phyloP scores from a whole-genome alignment of 2,888 invertebrate species.

The Laothoe populi region DNA sequence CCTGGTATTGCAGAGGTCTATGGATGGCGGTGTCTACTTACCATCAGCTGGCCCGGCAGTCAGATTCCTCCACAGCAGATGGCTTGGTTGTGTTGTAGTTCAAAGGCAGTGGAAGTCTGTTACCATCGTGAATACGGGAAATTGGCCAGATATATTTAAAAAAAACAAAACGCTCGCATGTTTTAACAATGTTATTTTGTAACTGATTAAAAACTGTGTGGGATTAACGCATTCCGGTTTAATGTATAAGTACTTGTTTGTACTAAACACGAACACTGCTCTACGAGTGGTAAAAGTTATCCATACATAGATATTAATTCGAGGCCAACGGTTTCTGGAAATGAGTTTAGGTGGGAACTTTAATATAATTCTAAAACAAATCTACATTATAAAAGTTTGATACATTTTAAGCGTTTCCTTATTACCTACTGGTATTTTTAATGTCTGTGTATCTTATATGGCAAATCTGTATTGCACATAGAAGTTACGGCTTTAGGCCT shows the following conservation, averaged over 20 bases:
- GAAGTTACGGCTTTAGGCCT: no score
- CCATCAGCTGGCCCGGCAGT: no score
- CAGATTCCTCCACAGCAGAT: no score
- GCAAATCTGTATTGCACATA: no score
- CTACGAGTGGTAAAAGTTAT: neutral
- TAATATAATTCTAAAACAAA: neutral
- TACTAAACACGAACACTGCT: neutral
- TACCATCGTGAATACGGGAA: no score
- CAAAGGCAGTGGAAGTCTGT: no score
- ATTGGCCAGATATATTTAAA: neutral
- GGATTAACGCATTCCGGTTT: constrained; percentile 9
- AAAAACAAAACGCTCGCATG: neutral
- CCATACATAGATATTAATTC: constrained; percentile 4
- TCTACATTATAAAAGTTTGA: neutral
- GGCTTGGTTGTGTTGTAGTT: no score
- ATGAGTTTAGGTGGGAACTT: neutral
- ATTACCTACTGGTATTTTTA: neutral
- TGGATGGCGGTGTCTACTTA: no score
- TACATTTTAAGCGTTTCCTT: neutral
- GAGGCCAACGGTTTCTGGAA: constrained; percentile 14
- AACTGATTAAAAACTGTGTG: constrained; percentile 2
- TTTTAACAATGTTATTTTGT: neutral
- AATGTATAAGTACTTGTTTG: neutral
- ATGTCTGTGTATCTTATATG: neutral
- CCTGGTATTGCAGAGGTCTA: no score